phyloP scores from a whole-genome alignment of 2,113 vertebrate species.

The Scomber japonicus region DNA sequence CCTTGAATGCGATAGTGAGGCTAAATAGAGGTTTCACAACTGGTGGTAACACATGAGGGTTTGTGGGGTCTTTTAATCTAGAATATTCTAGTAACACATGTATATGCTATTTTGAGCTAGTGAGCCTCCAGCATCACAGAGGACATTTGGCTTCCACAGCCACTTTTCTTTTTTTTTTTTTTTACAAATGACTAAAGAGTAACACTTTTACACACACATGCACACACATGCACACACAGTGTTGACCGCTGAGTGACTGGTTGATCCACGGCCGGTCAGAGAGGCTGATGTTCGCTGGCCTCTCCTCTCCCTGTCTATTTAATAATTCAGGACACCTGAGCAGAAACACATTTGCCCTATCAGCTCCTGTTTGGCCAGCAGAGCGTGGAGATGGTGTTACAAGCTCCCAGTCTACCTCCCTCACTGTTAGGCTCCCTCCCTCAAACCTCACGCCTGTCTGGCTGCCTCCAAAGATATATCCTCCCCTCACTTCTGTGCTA shows the following conservation, averaged over 20 bases:
- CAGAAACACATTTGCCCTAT: conserved; percentile 82
- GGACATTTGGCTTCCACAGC: conserved; percentile 29
- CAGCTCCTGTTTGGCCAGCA: conserved; percentile 78
- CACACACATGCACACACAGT: not conserved
- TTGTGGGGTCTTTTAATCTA: conserved; percentile 45
- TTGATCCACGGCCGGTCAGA: conserved; percentile 57
- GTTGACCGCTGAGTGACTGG: conserved; percentile 58
- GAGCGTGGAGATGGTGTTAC: conserved; percentile 77
- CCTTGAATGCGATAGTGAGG: conserved; percentile 15
- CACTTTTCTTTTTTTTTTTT: conserved; percentile 6
- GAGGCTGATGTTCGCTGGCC: conserved; percentile 68
- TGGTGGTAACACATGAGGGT: conserved; percentile 33
- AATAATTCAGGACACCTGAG: conserved; percentile 85
- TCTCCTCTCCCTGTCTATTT: conserved; percentile 75
- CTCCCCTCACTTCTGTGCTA: not conserved
- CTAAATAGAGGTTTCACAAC: conserved; percentile 50
- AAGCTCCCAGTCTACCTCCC: conserved; percentile 62
- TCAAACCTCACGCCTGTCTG: conserved; percentile 20
- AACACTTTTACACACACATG: not conserved
- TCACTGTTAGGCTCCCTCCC: conserved; percentile 10
- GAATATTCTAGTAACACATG: conserved; percentile 73
- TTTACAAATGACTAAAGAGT: conserved; percentile 23
- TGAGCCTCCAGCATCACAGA: conserved; percentile 34
- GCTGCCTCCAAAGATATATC: conserved; percentile 30
- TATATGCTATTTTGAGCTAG: conserved; percentile 40